Conservation (phyloP, 1,140 invertebrate genomes). For the Orussus abietinus region DNA sequence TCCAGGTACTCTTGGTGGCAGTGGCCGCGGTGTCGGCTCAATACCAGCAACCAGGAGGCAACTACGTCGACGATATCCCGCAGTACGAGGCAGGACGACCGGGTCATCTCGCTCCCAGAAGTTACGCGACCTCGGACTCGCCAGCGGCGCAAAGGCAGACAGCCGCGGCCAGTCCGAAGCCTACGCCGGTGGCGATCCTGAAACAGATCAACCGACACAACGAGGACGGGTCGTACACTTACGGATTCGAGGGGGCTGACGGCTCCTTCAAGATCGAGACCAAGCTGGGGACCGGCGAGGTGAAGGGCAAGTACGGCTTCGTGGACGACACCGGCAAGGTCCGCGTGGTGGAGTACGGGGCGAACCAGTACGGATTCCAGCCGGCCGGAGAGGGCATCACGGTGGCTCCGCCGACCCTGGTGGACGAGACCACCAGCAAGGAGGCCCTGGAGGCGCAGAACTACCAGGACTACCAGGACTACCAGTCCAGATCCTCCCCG, state of each 20-base stretch:
- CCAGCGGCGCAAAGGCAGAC: constrained; percentile 42
- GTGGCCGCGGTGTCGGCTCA: constrained; percentile 40
- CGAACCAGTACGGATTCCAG: constrained; percentile 82
- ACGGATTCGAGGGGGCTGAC: constrained; percentile 79
- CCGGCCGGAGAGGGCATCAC: constrained; percentile 82
- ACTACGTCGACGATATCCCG: constrained; percentile 59
- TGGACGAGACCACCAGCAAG: constrained; percentile 65
- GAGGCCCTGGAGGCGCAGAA: constrained; percentile 47
- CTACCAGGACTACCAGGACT: constrained; percentile 38
- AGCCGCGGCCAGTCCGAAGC: constrained; percentile 48
- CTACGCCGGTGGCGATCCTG: constrained; percentile 73
- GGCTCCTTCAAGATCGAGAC: constrained; percentile 85
- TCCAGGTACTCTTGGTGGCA: too few species aligned
- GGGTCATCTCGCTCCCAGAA: constrained; percentile 51
- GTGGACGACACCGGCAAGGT: constrained; percentile 78
- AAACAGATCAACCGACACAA: constrained; percentile 85
- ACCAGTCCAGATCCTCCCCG: constrained; percentile 24
- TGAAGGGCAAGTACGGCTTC: constrained; percentile 84
- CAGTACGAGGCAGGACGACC: constrained; percentile 59
- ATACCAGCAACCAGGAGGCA: constrained; percentile 37
- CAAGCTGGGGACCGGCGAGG: constrained; percentile 71
- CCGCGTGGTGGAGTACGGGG: constrained; percentile 82
- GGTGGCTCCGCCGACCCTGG: constrained; percentile 73
- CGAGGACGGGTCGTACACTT: constrained; percentile 83
- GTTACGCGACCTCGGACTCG: constrained; percentile 45